Evolutionary conservation across 1,140 invertebrate genomes (phyloP), one percentile per base, ranked within the genome.

Genomic region (Steinernema khuongi): DNA sequence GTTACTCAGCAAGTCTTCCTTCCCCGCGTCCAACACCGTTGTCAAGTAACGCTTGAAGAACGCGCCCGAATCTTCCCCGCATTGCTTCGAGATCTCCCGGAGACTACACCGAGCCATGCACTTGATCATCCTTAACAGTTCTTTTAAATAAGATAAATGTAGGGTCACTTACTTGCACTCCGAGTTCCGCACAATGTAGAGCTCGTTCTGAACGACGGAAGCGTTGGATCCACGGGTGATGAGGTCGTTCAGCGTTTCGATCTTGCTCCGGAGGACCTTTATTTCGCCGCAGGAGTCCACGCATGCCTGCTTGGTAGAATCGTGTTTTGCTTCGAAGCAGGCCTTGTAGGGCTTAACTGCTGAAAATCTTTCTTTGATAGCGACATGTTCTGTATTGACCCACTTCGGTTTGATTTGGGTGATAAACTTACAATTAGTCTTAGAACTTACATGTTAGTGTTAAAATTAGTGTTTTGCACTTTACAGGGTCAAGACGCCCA

Each of bases 101-200:
- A 60, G 19, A 60, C 50, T 60, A 22, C 50, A 60, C 7, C 50
- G 50, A 14, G 50, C 50, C 50, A 60, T 60, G 50, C 50, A 60
- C 22, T 60, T 60, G 50, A 60, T 60, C 11, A 22, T 60, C 26
- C 50, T 60, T 7, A 60, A 26, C 14, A 41, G 36, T 11, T 41
- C n/a, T 11, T n/a, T 7, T 7, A 11, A 41, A 11, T 60, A 22
- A 7, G 50, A 60, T 60, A n/a, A 26, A 22, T n/a, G 50, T 60
- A 2, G 26, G 19, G 36, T 7, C 50, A 22, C 50, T 60, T 22
- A 60, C 50, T 60, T 60, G 50, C 50, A 60, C 50, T 60, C 50
- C 19, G 50, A 60, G 50, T 60, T 60, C 22, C 50, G 14, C 4
- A 60, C 50, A 22, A n/a, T 22, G 50, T 60, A 17, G 50, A 60